Base-by-base conservation (phyloP, 2,113 vertebrate genomes). In the Spermophilus dauricus region DNA sequence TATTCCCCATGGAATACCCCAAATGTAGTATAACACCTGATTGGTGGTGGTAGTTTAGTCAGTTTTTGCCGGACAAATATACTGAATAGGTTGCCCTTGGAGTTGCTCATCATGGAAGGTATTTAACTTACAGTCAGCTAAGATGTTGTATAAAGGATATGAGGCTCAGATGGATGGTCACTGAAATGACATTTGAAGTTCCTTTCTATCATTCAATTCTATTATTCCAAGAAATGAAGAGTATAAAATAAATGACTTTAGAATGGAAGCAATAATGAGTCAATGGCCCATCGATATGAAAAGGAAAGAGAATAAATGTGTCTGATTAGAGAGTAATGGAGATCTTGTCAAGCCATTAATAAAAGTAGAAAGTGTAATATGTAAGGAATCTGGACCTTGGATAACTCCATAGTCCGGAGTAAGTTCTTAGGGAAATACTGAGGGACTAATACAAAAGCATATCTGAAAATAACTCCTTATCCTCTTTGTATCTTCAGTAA, bases 201-300 rank as follows among this genome's bases (percentile, higher is more conserved):
- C 22, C 28, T 83, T 92, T 96, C 48, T 96, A 69, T 87, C 37
- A 82, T 91, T 97, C 56, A 16, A 78, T 92, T 92, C 58, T 94
- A 61, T 90, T 96, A 81, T 70, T 94, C 4, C 37, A 97, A 87
- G 65, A 92, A 97, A 82, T 53, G 18, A 87, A 91, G 45, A 92
- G 42, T 77, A 26, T 94, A 65, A 96, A 95, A 92, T 90, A 70
- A 78, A 94, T 92, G 89, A 82, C 70, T 97, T 51, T 96, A 92
- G 91, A 97, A 86, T 96, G 51, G 17, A 87, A 13, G 34, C 20
- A 69, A 53, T 82, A 89, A 84, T 75, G 32, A 92, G 22, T 84
- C 39, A 65, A 85, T 90, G 93, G 81, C n/a, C 97, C 58, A 96
- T 95, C 58, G 92, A 78, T 93, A 95, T 87, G 86, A 97, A 93